Evolutionary conservation across 1,140 invertebrate genomes (phyloP).

Genomic region (Pectinophora gossypiella): DNA sequence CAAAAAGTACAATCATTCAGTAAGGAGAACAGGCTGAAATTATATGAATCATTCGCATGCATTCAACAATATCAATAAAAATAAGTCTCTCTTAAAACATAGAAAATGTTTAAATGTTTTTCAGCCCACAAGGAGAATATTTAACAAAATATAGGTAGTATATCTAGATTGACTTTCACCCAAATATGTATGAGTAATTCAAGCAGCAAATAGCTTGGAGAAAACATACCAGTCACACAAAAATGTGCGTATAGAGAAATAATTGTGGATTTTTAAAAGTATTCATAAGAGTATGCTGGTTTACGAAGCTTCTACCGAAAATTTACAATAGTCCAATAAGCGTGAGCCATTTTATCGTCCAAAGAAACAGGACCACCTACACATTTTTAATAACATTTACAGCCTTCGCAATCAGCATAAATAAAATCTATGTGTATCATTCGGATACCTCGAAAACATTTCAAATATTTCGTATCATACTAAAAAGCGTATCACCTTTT

Average conservation of each 20-base stretch:
- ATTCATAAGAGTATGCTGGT: too few species aligned
- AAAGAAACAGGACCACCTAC: constrained; percentile 41
- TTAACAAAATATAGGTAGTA: too few species aligned
- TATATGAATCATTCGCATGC: too few species aligned
- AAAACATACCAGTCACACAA: constrained; percentile 25
- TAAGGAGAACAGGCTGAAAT: too few species aligned
- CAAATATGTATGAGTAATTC: constrained; percentile 33
- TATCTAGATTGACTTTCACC: constrained; percentile 34
- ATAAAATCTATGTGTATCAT: background rate
- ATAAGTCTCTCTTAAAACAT: too few species aligned
- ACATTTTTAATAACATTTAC: constrained; percentile 23
- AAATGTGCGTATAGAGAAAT: background rate
- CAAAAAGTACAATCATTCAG: too few species aligned
- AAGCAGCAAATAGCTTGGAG: constrained; percentile 33
- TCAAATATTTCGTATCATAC: background rate
- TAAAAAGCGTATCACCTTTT: constrained; percentile 10
- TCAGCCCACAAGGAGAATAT: too few species aligned
- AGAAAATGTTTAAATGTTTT: too few species aligned
- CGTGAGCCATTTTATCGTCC: constrained; percentile 17
- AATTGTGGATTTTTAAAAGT: background rate
- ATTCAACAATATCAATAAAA: too few species aligned
- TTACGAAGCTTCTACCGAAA: too few species aligned
- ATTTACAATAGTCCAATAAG: too few species aligned
- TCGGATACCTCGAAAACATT: background rate
- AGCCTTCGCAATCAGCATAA: constrained; percentile 7